Percentiles rank a stretch among this genome's conserved stretches.
Conservation (phyloP, 53 echinoderm and acorn worm genomes). For the Glandiceps talaboti region DNA sequence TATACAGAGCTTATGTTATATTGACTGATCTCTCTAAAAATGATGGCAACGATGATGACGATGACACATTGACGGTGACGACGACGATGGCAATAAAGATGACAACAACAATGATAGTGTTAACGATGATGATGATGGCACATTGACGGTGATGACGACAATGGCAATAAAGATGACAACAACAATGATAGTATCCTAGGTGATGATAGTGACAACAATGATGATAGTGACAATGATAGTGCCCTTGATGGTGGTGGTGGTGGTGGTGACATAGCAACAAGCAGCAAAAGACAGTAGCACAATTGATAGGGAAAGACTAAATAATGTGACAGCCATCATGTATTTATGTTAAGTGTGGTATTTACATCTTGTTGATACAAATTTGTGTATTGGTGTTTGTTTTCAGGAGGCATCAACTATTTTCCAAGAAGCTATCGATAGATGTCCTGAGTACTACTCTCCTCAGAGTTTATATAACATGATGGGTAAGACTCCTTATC, state of each 20-base stretch:
- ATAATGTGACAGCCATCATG: no score
- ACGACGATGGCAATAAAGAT: no score
- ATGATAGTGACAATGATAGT: neutral
- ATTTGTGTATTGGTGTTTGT: no score
- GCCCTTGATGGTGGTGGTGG: neutral
- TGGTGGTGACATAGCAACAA: neutral
- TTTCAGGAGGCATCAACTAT: constrained; percentile 70
- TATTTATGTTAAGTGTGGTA: no score
- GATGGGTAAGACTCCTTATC: constrained; percentile 95
- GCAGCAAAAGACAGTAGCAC: neutral
- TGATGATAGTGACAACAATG: neutral
- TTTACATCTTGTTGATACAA: no score
- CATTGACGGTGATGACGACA: no score
- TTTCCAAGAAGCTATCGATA: constrained; percentile 54
- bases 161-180: constrained; percentile 2
- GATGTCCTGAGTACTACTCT: constrained; percentile 68
- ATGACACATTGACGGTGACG: no score
- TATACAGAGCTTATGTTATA: no score
- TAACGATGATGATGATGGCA: neutral
- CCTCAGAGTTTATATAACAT: constrained; percentile 95
- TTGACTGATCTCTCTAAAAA: no score
- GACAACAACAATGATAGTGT: no score
- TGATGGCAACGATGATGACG: constrained; percentile 4
- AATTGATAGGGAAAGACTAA: neutral
- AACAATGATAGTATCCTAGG: neutral